Evolutionary conservation across 2,888 invertebrate species (phyloP).

Genomic region (Caradrina kadenii): DNA sequence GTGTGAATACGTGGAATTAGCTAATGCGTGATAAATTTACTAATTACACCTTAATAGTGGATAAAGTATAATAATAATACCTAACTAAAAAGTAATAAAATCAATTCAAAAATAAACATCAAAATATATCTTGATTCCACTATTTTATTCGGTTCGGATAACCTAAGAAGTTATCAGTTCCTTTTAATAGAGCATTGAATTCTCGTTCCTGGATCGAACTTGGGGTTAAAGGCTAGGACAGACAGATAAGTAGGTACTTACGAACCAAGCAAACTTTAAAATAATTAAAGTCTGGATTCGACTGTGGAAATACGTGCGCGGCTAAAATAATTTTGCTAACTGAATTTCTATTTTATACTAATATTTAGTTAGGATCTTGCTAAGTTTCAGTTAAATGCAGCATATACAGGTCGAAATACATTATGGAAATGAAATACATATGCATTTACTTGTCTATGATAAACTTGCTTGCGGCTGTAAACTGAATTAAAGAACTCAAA

Average conservation of each 20-base stretch:
- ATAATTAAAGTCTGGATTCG: constrained; percentile 23
- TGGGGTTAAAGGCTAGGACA: constrained; percentile 7
- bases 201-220: constrained; percentile 29
- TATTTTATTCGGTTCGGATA: constrained; percentile 9
- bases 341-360: background rate
- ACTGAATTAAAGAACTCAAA: background rate
- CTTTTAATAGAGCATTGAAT: constrained; percentile 3
- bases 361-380: constrained; percentile 4
- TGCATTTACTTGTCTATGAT: background rate
- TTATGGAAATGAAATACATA: background rate
- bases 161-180: constrained; percentile 23
- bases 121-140: constrained; percentile 9
- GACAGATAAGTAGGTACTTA: constrained; percentile 22
- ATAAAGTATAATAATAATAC: background rate
- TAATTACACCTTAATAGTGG: background rate
- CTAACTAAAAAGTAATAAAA: background rate
- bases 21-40: background rate
- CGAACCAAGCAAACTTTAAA: constrained; percentile 16
- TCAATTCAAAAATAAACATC: background rate
- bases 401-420: background rate
- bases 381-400: constrained; percentile 3
- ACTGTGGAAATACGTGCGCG: background rate
- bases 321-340: constrained; percentile 19
- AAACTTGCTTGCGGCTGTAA: background rate
- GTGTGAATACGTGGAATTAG: background rate